Base-by-base conservation (phyloP, 2,888 invertebrate genomes). In the Athetis lepigone region DNA sequence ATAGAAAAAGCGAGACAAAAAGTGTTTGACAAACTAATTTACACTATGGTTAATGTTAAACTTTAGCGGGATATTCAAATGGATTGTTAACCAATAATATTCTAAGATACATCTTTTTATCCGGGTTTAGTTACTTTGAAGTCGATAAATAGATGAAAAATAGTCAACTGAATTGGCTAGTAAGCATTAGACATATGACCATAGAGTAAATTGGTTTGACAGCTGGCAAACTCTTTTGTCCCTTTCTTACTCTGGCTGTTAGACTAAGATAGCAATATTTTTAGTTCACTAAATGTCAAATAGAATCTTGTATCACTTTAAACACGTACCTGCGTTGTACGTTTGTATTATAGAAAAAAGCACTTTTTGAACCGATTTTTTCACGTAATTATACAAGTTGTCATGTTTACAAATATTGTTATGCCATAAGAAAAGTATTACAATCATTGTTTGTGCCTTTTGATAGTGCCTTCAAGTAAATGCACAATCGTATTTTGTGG, bases 391-490 rank as follows among this genome's bases (percentile, higher is more conserved):
- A 29, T 19, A 43, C 21, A 21, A 54, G 39, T 39, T 46, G 19
- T 21, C 33, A 45, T 43, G 1, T 46, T 33, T 47, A 57, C 56
- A 42, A 40, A 47, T 29, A 13, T 45, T n/a, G 25, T 58, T 63
- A 58, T 52, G 79, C 79, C 77, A 79, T 77, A 60, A 18, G 23
- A 51, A 33, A 63, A 76, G 79, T 79, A 79, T 77, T 79, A 65
- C 25, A 33, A 71, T 64, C 62, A 73, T 51, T 65, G 64, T 78
- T 56, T 55, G 76, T 73, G 72, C 75, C 72, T 73, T 69, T 37
- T 21, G 1, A 58, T 59, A 69, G 72, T 73, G 72, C 56, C 72
- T 73, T 50, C 13, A 36, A 40, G 33, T 16, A 6, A 40, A 69
- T 65, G 72, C 72, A 74, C 70, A 57, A 46, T 33, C 27, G 13